Conservation (phyloP, 2,888 invertebrate genomes). For the Spatulosminthurus flaviceps region DNA sequence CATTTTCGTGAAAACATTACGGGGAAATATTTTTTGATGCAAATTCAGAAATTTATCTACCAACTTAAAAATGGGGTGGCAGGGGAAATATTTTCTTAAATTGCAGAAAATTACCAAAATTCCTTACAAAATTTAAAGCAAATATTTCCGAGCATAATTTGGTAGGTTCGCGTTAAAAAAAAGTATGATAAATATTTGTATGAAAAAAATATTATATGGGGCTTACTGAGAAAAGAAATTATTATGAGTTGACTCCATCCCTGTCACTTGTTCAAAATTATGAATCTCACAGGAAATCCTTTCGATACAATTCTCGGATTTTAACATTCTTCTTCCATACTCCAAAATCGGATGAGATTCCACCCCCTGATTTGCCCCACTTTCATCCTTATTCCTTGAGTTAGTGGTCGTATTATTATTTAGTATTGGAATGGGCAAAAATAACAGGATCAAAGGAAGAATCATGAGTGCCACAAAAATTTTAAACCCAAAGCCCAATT, state of each 20-base stretch:
- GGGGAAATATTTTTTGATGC: too few relatives aligned
- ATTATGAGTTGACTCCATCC: conserved; percentile 31
- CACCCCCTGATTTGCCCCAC: conserved; percentile 27
- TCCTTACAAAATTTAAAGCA: too few relatives aligned
- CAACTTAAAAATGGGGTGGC: background rate
- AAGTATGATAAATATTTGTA: background rate
- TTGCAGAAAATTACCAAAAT: too few relatives aligned
- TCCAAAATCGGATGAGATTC: conserved; percentile 42
- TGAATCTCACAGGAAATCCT: conserved; percentile 60
- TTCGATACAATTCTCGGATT: conserved; percentile 60
- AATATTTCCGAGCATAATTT: too few relatives aligned
- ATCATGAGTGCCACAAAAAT: conserved; percentile 49
- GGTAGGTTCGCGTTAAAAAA: too few relatives aligned
- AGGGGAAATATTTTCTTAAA: too few relatives aligned
- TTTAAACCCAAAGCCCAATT: conserved; percentile 1
- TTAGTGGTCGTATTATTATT: conserved; percentile 46
- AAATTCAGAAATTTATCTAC: background rate
- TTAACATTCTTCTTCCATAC: conserved; percentile 51
- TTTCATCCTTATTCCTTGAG: conserved; percentile 10
- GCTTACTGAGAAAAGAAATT: conserved; percentile 37
- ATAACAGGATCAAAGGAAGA: conserved; percentile 56
- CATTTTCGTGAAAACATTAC: background rate
- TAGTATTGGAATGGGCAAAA: conserved; percentile 60
- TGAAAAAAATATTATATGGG: background rate
- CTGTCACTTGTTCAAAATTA: conserved; percentile 53